These are phyloP conservation scores for Eurypyga helias DNA, from an alignment of 2,113 vertebrate species.

Conservation along the genomic window DNA sequence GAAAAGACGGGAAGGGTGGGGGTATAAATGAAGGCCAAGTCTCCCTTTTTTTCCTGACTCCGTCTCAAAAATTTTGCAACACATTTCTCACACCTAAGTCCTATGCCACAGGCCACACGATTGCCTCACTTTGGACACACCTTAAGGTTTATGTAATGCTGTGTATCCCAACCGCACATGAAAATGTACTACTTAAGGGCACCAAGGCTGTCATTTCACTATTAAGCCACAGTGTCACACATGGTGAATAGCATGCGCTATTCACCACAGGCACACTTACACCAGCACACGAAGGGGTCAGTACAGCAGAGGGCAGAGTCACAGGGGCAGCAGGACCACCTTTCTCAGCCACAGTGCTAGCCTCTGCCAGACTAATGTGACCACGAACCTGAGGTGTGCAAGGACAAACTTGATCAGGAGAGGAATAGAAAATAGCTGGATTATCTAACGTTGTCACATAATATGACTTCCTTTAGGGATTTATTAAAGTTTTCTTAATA, in stretches of 20 bases:
- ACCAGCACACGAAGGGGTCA: not conserved
- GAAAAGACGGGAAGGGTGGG: not conserved
- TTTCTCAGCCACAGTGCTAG: not conserved
- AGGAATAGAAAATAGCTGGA: not conserved
- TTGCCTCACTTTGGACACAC: constrained; percentile 1
- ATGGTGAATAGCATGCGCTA: not conserved
- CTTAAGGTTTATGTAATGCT: not conserved
- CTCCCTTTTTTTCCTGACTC: not conserved
- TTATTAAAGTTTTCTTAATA: not conserved
- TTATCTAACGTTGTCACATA: not conserved
- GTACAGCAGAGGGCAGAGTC: not conserved
- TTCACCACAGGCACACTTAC: not conserved
- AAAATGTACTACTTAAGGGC: not conserved
- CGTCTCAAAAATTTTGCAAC: not conserved
- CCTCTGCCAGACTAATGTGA: not conserved
- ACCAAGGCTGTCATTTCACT: not conserved
- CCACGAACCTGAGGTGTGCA: not conserved
- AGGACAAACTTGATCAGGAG: not conserved
- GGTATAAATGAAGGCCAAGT: accelerated
- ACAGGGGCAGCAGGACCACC: not conserved
- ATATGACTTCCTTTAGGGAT: not conserved
- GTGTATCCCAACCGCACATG: not conserved
- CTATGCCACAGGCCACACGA: not conserved
- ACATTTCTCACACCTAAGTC: not conserved
- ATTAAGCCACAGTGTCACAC: not conserved